Base-by-base conservation (phyloP, 2,797 vertebrate species). In the Mergus octosetaceus region DNA sequence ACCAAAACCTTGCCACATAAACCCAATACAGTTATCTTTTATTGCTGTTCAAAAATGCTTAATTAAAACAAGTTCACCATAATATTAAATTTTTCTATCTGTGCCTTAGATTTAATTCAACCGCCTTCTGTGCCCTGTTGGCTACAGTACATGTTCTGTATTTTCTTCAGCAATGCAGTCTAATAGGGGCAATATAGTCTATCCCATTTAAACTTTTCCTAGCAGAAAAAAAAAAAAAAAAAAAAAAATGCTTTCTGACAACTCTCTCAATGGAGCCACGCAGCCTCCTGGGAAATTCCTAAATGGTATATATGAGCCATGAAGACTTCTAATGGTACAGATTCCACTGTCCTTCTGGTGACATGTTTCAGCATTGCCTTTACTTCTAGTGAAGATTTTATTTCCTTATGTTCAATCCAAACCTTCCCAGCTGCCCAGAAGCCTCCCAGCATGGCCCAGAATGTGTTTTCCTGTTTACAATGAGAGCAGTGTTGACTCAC, bases 401-500 rank as follows among this genome's bases (percentile, higher is more conserved):
- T 54, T 81, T 54, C 30, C 34, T 57, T 19, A 62, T 36, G 6
- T 41, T 11, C 41, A 49, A 5, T 41, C 21, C 6, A 30, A 90
- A 53, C 13, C 39, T 58, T 53, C 17, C 19, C 78, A 24, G 45
- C 22, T 47, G 14, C 28, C 10, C 38, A 84, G 43, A 58, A 65
- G 12, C 34, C 13, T 49, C 47, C 11, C 34, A 62, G 8, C 27
- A 12, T 18, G 13, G 3, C 24, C 20, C 15, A 25, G 10, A 53
- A 34, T 8, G 12, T 36, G 11, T 62, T 79, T 68, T 47, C 21
- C 22, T 15, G 13, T 9, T 54, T 11, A 22, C 11, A 34, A 34
- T 1, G 17, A 61, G 5, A 56, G 7, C 6, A 54, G 5, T 10
- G 5, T n/a, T 74, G 18, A 12, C 34, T 69, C 3, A 1, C 19